Conservation (phyloP, 64 coral and sea anemone genomes). For the Stylophora pistillata region DNA sequence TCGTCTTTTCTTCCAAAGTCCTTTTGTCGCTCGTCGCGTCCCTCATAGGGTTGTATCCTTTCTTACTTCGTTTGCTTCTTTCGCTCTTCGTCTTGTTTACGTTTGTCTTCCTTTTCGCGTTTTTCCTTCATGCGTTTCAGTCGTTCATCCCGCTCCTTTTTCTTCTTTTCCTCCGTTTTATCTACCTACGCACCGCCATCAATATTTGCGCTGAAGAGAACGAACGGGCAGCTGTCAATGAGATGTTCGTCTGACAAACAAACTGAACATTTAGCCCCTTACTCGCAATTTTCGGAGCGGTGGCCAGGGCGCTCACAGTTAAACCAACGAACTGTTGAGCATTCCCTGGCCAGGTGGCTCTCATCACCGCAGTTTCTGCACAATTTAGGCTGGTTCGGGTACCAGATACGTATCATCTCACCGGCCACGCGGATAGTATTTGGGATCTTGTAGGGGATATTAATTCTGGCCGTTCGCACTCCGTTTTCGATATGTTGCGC, state of each 20-base stretch:
- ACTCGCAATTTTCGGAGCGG: neutral
- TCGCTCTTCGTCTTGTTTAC: too few relatives aligned
- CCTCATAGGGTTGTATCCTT: too few relatives aligned
- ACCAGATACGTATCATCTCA: neutral
- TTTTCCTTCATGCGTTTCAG: too few relatives aligned
- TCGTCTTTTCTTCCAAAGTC: too few relatives aligned
- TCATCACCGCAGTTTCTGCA: neutral
- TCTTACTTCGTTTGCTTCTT: too few relatives aligned
- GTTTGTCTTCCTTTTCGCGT: too few relatives aligned
- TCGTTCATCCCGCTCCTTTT: neutral
- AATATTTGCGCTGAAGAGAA: neutral
- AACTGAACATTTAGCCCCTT: neutral
- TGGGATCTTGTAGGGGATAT: neutral
- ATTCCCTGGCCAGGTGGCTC: neutral
- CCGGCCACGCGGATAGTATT: neutral
- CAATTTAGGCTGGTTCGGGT: neutral
- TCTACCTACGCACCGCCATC: too few relatives aligned
- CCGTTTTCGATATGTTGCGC: neutral
- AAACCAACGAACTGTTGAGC: neutral
- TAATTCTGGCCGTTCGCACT: too few relatives aligned
- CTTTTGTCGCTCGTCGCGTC: too few relatives aligned
- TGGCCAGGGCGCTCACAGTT: neutral
- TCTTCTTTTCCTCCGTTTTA: neutral
- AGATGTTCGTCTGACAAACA: neutral
- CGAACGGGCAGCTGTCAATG: too few relatives aligned